phyloP scores from a whole-genome alignment of 2,113 vertebrate species.

The Gobius niger region DNA sequence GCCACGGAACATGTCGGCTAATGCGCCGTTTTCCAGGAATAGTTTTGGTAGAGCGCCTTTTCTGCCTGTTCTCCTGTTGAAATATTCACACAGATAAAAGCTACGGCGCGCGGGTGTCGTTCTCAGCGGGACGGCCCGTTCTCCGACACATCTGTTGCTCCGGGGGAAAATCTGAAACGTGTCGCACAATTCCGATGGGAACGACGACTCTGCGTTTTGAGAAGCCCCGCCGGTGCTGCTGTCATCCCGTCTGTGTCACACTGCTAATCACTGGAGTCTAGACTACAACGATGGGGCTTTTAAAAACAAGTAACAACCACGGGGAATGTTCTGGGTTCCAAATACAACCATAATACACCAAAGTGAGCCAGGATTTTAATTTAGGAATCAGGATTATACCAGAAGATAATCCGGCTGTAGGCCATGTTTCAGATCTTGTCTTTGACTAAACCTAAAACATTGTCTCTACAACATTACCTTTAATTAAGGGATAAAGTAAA shows the following conservation, averaged over 20 bases:
- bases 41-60: not conserved
- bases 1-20: not conserved
- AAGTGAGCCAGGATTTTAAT: not conserved
- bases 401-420: no score
- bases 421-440: not conserved
- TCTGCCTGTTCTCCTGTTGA: not conserved
- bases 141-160: constrained; percentile 43
- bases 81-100: constrained; percentile 24
- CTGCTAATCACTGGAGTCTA: constrained; percentile 1
- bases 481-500: no score
- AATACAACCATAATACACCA: not conserved
- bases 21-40: not conserved
- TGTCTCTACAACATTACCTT: no score
- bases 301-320: not conserved
- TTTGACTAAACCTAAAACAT: no score
- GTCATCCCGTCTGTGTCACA: not conserved
- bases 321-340: not conserved
- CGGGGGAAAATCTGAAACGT: constrained; percentile 31
- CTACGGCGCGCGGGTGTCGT: constrained; percentile 12
- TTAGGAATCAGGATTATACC: no score
- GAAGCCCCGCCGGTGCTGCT: not conserved
- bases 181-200: constrained; percentile 18
- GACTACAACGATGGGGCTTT: not conserved
- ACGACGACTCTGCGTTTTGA: constrained; percentile 13
- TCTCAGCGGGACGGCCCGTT: constrained; percentile 19